Conservation (phyloP, 2,113 vertebrate species). For the Cranoglanis bouderius region DNA sequence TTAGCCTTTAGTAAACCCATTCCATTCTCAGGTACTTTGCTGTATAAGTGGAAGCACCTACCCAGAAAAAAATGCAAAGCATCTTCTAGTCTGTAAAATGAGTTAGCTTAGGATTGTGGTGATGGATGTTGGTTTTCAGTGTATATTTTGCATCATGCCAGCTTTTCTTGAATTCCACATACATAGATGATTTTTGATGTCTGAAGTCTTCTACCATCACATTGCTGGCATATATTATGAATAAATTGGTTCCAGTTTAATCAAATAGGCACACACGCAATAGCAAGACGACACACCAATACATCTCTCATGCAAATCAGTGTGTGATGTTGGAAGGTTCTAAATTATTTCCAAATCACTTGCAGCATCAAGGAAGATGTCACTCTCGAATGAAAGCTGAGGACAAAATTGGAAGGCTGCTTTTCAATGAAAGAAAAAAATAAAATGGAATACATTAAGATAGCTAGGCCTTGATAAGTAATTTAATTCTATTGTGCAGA, state of each 20-base stretch:
- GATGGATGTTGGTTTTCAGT: too few species aligned
- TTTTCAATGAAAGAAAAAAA: conserved; percentile 43
- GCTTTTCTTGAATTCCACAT: not conserved
- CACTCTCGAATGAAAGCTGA: not conserved
- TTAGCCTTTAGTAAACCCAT: too few species aligned
- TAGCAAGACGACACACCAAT: conserved; percentile 17
- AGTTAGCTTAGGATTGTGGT: not conserved
- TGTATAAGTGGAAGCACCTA: too few species aligned
- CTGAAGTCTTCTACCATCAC: not conserved
- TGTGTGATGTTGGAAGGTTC: conserved; percentile 1
- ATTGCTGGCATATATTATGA: not conserved
- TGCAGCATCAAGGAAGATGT: conserved; percentile 18
- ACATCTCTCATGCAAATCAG: conserved; percentile 47
- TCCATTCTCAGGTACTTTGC: too few species aligned
- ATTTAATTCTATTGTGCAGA: conserved; percentile 30
- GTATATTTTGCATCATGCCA: not conserved
- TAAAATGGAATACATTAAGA: conserved; percentile 41
- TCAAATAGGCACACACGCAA: conserved; percentile 30
- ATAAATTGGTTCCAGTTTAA: conserved; percentile 52
- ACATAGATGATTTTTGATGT: conserved; percentile 12
- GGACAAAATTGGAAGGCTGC: conserved; percentile 32
- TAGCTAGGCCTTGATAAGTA: conserved; percentile 18
- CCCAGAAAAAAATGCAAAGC: too few species aligned
- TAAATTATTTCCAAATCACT: conserved; percentile 45
- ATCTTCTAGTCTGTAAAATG: not conserved